Evolutionary conservation across 2,113 vertebrate genomes (phyloP).

Genomic region (Cygnus buccinator): DNA sequence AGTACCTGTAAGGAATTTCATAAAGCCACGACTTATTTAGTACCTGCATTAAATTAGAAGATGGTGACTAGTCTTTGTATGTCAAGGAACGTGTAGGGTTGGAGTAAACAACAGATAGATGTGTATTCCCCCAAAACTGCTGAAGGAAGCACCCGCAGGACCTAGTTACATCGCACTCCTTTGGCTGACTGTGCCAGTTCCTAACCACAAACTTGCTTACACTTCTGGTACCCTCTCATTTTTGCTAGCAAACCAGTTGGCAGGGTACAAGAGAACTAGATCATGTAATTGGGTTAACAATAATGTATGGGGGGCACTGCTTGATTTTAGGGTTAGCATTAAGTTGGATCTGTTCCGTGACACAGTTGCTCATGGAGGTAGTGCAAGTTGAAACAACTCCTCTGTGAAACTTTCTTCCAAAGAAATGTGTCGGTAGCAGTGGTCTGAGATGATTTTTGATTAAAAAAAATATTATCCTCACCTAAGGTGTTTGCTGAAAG

Average conservation of each 20-base stretch:
- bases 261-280: background rate
- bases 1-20: background rate
- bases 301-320: background rate
- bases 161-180: background rate
- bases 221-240: background rate
- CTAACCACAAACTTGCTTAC: background rate
- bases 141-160: background rate
- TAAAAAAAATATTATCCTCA: background rate
- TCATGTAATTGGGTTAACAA: background rate
- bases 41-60: background rate
- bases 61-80: background rate
- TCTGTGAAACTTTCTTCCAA: background rate
- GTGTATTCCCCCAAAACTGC: background rate
- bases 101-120: background rate
- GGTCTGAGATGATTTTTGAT: background rate
- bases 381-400: background rate
- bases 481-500: background rate
- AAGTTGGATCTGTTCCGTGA: background rate
- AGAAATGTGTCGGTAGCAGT: rapidly evolving
- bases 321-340: background rate
- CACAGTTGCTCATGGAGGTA: background rate
- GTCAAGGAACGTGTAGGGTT: background rate
- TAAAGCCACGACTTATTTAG: background rate
- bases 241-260: slow-evolving; percentile 36
- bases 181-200: slow-evolving; percentile 1